phyloP scores from a whole-genome alignment of 1,140 invertebrate genomes.

The Drosophila saltans region DNA sequence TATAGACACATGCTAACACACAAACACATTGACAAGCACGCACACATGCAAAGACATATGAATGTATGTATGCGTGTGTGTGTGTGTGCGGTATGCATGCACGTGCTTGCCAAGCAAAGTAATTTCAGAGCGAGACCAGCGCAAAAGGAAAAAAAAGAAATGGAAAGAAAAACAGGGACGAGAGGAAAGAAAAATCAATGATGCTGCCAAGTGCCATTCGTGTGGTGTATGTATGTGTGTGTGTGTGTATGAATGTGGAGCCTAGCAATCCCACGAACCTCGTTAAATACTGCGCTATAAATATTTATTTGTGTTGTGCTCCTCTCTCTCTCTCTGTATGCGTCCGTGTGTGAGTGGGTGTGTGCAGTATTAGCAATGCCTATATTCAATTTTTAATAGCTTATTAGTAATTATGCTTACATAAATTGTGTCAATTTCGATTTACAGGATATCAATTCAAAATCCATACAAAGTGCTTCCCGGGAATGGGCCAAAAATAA shows the following conservation, averaged over 20 bases:
- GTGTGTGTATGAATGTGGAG: constrained; percentile 5
- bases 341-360: constrained; percentile 2
- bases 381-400: constrained; percentile 50
- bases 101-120: constrained; percentile 60
- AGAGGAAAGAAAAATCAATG: constrained; percentile 70
- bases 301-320: constrained; percentile 4
- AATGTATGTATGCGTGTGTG: background rate
- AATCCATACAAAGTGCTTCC: background rate
- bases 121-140: constrained; percentile 41
- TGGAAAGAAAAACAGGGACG: constrained; percentile 14
- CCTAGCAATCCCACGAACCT: constrained; percentile 19
- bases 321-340: background rate
- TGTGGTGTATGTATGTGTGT: constrained; percentile 25
- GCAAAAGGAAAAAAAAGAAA: constrained; percentile 12
- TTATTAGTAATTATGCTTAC: constrained; percentile 38
- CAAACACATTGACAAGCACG: constrained; percentile 20
- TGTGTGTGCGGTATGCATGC: constrained; percentile 46
- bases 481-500: too few species aligned
- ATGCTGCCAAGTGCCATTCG: constrained; percentile 69
- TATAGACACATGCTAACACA: constrained; percentile 33
- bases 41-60: constrained; percentile 15
- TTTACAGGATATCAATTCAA: background rate
- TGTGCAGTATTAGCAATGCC: constrained; percentile 1
- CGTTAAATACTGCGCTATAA: constrained; percentile 12
- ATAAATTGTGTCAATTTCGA: constrained; percentile 6